Evolutionary conservation across 2,113 vertebrate genomes (phyloP).

Genomic region (Stigmatopora nigra): DNA sequence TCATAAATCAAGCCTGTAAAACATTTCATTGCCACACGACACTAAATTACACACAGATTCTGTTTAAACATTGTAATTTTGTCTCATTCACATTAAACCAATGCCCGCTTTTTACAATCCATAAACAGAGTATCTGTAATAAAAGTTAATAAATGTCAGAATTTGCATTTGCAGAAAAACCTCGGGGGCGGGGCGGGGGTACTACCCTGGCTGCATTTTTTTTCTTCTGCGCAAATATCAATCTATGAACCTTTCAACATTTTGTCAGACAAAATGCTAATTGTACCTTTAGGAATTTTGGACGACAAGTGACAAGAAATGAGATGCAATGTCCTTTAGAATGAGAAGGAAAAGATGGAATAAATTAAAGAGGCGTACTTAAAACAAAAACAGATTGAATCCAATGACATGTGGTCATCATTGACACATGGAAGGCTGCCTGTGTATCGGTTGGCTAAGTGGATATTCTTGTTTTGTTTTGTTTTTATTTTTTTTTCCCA

Average conservation of each 20-base stretch:
- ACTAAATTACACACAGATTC: constrained; percentile 98
- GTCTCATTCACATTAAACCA: constrained; percentile 98
- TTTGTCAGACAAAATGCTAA: constrained; percentile 99
- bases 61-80: constrained; percentile 99
- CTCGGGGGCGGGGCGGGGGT: constrained; percentile 42
- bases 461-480: neutral
- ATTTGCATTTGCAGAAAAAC: constrained; percentile 87
- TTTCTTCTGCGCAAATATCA: constrained; percentile 83
- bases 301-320: constrained; percentile 98
- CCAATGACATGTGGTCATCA: constrained; percentile 1
- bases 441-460: constrained; percentile 1
- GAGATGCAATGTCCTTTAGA: constrained; percentile 98
- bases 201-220: constrained; percentile 90
- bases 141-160: constrained; percentile 99
- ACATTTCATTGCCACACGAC: constrained; percentile 96
- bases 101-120: constrained; percentile 99
- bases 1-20: constrained; percentile 99
- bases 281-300: constrained; percentile 99
- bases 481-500: neutral
- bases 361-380: constrained; percentile 83
- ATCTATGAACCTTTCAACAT: constrained; percentile 99
- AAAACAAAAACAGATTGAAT: constrained; percentile 38
- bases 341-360: constrained; percentile 86
- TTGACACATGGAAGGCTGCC: neutral
- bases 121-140: constrained; percentile 98